Percentiles rank a stretch among this genome's conserved stretches.
phyloP scores from a whole-genome alignment of 64 coral and sea anemone genomes.

The Hydrozoanthus tunicans region DNA sequence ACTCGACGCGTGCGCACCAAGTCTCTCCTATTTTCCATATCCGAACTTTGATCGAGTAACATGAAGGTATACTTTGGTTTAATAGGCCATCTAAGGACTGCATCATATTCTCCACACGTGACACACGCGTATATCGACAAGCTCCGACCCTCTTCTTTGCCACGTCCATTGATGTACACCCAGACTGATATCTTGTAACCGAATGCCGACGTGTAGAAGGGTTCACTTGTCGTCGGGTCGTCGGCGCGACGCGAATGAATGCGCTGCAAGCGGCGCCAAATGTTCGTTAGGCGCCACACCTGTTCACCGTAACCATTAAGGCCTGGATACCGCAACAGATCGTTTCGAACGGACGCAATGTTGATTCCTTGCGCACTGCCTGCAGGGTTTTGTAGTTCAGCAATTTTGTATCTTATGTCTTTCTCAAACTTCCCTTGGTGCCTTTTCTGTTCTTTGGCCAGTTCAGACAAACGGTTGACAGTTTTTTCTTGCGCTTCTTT shows the following conservation, averaged over 20 bases:
- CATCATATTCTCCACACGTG: constrained; percentile 88
- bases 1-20: constrained; percentile 88
- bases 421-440: constrained; percentile 79
- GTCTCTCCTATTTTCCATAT: constrained; percentile 70
- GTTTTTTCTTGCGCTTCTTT: constrained; percentile 71
- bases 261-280: constrained; percentile 68
- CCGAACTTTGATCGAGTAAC: constrained; percentile 87
- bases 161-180: constrained; percentile 95
- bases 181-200: constrained; percentile 90
- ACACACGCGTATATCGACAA: constrained; percentile 95
- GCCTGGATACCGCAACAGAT: constrained; percentile 66
- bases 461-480: constrained; percentile 71
- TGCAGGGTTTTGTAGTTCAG: constrained; percentile 54
- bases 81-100: constrained; percentile 93
- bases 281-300: constrained; percentile 80
- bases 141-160: constrained; percentile 67
- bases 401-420: constrained; percentile 59
- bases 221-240: constrained; percentile 93
- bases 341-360: neutral
- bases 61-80: constrained; percentile 92
- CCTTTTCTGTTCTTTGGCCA: constrained; percentile 84
- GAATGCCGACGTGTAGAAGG: constrained; percentile 89
- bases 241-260: constrained; percentile 82
- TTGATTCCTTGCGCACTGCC: neutral
- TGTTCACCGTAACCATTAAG: constrained; percentile 89